A percentile compares a stretch with the other conserved stretches of the same genome.
Evolutionary conservation across 1,140 invertebrate species (phyloP).

Genomic region (Pogonomyrmex barbatus): DNA sequence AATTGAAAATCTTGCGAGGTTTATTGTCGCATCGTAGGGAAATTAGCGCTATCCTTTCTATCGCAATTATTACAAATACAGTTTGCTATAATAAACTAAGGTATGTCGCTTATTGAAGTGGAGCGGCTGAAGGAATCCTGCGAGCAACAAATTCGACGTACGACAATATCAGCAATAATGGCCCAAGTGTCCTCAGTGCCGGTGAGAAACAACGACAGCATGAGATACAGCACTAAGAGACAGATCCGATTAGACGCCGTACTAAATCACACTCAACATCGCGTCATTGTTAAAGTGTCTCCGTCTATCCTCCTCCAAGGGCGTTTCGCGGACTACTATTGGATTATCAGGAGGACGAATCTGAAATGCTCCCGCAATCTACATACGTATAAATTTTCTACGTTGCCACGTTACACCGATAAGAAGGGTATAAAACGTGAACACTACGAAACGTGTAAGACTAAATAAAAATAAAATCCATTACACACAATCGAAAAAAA

Average conservation of each 20-base stretch:
- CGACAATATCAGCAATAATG: constrained; percentile 5
- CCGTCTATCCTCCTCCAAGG: constrained; percentile 47
- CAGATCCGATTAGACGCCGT: constrained; percentile 76
- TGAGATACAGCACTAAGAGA: constrained; percentile 63
- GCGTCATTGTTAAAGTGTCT: constrained; percentile 73
- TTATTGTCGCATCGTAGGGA: not conserved
- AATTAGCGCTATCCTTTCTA: not conserved
- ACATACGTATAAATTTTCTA: not conserved
- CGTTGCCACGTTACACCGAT: not conserved
- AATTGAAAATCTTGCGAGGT: not conserved
- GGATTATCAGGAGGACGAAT: constrained; percentile 57
- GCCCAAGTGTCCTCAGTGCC: constrained; percentile 29
- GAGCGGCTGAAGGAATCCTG: not conserved
- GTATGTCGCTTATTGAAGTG: constrained; percentile 5
- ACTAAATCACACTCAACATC: constrained; percentile 77
- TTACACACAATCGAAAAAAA: not conserved
- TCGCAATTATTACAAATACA: not conserved
- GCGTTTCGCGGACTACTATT: constrained; percentile 36
- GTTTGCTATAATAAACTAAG: not conserved
- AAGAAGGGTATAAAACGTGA: not conserved
- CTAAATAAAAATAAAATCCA: not conserved
- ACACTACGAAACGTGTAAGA: not conserved
- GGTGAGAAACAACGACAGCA: constrained; percentile 51
- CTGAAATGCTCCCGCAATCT: not conserved
- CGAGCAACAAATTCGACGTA: constrained; percentile 18